Evolutionary conservation across 2,888 invertebrate species (phyloP).

Genomic region (Calliscelio sp.): DNA sequence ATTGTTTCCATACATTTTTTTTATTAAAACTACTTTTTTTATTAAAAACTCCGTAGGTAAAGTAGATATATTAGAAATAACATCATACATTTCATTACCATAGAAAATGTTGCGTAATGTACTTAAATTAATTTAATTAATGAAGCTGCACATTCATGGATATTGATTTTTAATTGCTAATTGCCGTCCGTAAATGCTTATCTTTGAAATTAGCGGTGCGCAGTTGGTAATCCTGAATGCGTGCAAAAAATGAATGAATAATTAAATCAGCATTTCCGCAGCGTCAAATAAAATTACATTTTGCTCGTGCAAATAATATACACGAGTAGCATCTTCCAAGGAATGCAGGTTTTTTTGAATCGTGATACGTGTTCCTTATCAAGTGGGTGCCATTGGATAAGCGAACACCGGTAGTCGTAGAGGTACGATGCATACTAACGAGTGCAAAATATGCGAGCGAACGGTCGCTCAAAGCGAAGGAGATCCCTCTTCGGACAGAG

Average conservation of each 20-base stretch:
- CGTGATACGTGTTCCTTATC: slow-evolving; percentile 66
- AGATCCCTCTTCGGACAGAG: slow-evolving; percentile 25
- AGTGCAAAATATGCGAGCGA: slow-evolving; percentile 61
- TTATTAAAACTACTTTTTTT: too few relatives aligned
- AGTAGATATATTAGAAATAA: too few relatives aligned
- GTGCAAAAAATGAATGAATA: slow-evolving; percentile 31
- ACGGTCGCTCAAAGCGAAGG: slow-evolving; percentile 48
- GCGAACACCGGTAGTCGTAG: slow-evolving; percentile 67
- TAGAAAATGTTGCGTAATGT: too few relatives aligned
- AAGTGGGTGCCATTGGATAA: slow-evolving; percentile 64
- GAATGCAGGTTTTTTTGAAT: slow-evolving; percentile 59
- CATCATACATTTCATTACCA: too few relatives aligned
- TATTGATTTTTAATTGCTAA: neutral
- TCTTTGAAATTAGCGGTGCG: neutral
- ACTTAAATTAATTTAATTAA: too few relatives aligned
- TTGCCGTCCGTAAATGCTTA: neutral
- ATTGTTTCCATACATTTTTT: too few relatives aligned
- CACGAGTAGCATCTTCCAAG: slow-evolving; percentile 48
- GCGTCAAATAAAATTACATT: slow-evolving; percentile 38
- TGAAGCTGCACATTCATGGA: too few relatives aligned
- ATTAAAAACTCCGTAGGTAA: too few relatives aligned
- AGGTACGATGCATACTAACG: slow-evolving; percentile 65
- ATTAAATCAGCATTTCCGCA: slow-evolving; percentile 16
- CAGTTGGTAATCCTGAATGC: neutral
- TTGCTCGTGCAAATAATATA: slow-evolving; percentile 49